Evolutionary conservation across 1,140 invertebrate species (phyloP).

Genomic region (Wasmannia auropunctata): DNA sequence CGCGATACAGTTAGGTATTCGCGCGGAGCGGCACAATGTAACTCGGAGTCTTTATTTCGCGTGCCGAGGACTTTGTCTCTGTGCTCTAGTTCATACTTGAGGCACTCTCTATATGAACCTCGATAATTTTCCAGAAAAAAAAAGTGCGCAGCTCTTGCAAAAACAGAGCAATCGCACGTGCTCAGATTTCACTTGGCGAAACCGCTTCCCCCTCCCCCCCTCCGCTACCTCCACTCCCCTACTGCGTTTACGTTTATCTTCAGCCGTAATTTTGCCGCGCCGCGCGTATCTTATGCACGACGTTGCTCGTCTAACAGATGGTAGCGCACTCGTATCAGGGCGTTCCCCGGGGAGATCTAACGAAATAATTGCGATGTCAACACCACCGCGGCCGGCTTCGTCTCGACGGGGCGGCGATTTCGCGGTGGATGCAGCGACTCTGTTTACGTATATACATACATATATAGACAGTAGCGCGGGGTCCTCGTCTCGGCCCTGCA

Average conservation of each 20-base stretch:
- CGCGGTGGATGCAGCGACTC: background rate
- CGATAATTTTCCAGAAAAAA: background rate
- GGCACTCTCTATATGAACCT: background rate
- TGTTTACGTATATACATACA: too few species aligned
- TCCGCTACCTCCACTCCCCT: too few species aligned
- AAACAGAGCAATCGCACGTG: background rate
- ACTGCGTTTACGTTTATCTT: background rate
- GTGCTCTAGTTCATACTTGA: background rate
- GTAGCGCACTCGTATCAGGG: slow-evolving; percentile 1
- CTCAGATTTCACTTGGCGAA: background rate
- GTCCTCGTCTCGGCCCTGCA: slow-evolving; percentile 10
- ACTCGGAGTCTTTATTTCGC: background rate
- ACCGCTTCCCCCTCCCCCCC: background rate
- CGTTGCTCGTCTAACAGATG: slow-evolving; percentile 47
- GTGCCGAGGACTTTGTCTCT: background rate
- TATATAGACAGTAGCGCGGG: background rate
- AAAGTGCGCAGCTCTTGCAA: background rate
- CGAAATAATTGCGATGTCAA: slow-evolving; percentile 74
- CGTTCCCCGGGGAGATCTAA: slow-evolving; percentile 53
- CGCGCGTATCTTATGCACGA: background rate
- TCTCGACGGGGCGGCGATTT: background rate
- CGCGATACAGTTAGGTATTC: slow-evolving; percentile 17
- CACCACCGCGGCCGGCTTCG: slow-evolving; percentile 56
- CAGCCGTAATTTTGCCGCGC: background rate
- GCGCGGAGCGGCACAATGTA: background rate